Evolutionary conservation across 1,140 invertebrate genomes (phyloP).

Genomic region (Caligus rogercresseyi): DNA sequence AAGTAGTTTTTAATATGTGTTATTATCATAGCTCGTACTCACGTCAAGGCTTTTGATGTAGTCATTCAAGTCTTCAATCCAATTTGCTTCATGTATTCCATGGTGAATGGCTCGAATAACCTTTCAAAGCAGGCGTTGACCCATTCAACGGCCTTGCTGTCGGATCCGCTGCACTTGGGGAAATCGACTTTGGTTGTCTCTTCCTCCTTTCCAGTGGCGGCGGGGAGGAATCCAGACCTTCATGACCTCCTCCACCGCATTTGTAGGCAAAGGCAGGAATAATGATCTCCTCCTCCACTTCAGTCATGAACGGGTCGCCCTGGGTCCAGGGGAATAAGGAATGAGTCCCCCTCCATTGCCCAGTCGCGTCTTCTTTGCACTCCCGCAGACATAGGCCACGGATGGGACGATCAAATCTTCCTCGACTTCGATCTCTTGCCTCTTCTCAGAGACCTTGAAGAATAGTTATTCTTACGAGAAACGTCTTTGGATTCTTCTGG

Average conservation of each 20-base stretch:
- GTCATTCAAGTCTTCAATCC: background rate
- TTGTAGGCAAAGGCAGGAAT: background rate
- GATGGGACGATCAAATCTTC: background rate
- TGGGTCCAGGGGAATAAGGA: background rate
- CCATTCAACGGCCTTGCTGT: background rate
- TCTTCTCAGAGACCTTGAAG: background rate
- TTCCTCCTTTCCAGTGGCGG: background rate
- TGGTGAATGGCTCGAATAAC: background rate
- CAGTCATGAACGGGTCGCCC: background rate
- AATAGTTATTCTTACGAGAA: no score
- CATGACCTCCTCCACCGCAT: no score
- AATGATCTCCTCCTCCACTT: background rate
- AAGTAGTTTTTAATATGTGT: background rate
- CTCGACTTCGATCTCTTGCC: background rate
- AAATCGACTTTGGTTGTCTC: no score
- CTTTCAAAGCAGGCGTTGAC: background rate
- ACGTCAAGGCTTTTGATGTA: background rate
- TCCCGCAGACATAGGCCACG: background rate
- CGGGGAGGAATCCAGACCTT: no score
- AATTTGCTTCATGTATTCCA: background rate
- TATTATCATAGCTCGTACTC: background rate
- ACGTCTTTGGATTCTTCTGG: background rate
- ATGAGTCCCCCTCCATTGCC: background rate
- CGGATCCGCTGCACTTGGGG: background rate
- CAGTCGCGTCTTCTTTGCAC: background rate